Base-by-base conservation (phyloP, 2,113 vertebrate genomes). In the Irena cyanogastra region DNA sequence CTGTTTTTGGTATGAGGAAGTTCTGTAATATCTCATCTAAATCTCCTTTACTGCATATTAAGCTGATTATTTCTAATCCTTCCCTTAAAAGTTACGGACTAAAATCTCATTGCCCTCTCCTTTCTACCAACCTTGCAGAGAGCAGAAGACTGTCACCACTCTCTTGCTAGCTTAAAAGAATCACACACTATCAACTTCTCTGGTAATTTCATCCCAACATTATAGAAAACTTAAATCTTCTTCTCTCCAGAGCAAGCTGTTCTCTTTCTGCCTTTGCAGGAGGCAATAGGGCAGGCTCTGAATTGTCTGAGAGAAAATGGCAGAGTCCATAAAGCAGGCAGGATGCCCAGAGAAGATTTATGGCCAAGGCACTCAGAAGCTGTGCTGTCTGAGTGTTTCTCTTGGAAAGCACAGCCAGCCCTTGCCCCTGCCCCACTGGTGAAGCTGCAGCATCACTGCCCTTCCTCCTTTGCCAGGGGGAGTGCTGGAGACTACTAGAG, bases 291-390 rank as follows among this genome's bases (percentile, higher is more conserved):
- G 61, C 65, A 89, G 65, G 31, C 54, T 92, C 57, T 84, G 87
- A 72, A 85, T 47, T 83, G 74, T 84, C 77, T 61, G 77, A n/a
- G 24, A 70, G 89, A 90, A 89, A 90, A 90, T 11, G 56, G 64
- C 64, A 63, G 86, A 84, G 78, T 79, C 81, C 63, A n/a, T 69
- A 83, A 75, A 84, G 84, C 57, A 76, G 68, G 76, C 86, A 92
- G 72, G 64, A 72, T 60, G 85, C 72, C 69, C 69, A 19, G 39
- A 65, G 66, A 35, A 88, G 94, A 93, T 94, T 95, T 91, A 95
- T 7, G 31, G 65, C 53, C 4, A 1, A 93, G 74, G 49, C 74
- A 85, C 84, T 95, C 79, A 44, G 75, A 77, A 93, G 72, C 53
- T 57, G 31, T 82, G 89, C 24, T 87, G 91, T 60, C 57, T 22